Percentiles rank a stretch among this genome's conserved stretches.
phyloP scores from a whole-genome alignment of 1,140 invertebrate species.

The Brevipalpus yothersi region DNA sequence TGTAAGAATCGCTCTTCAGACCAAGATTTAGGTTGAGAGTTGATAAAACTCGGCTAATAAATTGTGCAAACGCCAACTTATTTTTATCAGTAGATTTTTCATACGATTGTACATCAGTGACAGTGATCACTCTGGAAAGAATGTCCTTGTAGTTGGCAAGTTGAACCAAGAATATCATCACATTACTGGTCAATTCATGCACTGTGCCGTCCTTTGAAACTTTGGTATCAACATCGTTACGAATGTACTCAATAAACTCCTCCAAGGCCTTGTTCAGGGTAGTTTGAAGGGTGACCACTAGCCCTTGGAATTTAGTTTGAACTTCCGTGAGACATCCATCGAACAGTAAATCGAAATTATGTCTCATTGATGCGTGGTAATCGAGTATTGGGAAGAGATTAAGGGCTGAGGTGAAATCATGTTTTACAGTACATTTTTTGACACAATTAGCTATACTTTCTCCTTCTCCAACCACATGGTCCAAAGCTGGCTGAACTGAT shows the following conservation, averaged over 20 bases:
- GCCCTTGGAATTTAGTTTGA: constrained; percentile 28
- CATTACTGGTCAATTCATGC: constrained; percentile 77
- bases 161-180: constrained; percentile 61
- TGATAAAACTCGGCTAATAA: constrained; percentile 35
- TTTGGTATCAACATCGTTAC: constrained; percentile 50
- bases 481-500: constrained; percentile 56
- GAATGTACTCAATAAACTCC: constrained; percentile 71
- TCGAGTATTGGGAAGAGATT: constrained; percentile 64
- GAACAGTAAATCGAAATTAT: constrained; percentile 53
- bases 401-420: constrained; percentile 56
- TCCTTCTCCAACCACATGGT: constrained; percentile 55
- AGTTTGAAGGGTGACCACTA: constrained; percentile 42
- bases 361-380: constrained; percentile 48
- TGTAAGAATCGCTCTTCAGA: constrained; percentile 46
- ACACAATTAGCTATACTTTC: constrained; percentile 26
- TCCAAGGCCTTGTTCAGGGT: constrained; percentile 66
- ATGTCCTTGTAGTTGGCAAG: constrained; percentile 25
- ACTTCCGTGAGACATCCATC: constrained; percentile 19
- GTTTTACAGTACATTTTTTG: constrained; percentile 45
- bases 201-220: constrained; percentile 87
- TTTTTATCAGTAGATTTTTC: constrained; percentile 11
- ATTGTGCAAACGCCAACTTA: constrained; percentile 13
- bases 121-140: constrained; percentile 10
- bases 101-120: constrained; percentile 11
- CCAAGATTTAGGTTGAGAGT: constrained; percentile 57